Conservation (phyloP, 2,113 vertebrate species). For the Catharus minimus region DNA sequence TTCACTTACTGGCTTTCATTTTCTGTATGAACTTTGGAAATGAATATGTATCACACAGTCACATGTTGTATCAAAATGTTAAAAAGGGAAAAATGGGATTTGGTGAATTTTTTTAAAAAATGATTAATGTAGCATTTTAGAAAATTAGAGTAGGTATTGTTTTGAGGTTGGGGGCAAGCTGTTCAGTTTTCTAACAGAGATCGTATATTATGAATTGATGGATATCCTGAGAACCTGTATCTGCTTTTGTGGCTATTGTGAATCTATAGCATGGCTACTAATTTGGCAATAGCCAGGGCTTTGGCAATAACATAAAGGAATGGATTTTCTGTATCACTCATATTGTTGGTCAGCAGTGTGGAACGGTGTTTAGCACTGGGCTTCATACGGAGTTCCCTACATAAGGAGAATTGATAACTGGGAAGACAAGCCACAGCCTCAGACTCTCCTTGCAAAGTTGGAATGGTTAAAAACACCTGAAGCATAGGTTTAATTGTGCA, state of each 20-base stretch:
- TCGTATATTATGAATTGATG: neutral
- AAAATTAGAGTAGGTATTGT: neutral
- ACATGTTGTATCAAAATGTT: neutral
- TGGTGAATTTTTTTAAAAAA: neutral
- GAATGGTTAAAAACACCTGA: neutral
- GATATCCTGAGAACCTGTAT: neutral
- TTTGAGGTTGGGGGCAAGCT: neutral
- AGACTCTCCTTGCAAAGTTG: neutral
- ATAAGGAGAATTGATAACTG: neutral
- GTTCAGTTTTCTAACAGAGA: neutral
- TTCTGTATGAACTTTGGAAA: neutral
- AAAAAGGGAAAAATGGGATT: neutral
- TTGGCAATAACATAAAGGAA: neutral
- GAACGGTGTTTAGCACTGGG: neutral
- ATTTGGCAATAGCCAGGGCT: neutral
- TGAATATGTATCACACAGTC: neutral
- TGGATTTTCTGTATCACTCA: neutral
- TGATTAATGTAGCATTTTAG: neutral
- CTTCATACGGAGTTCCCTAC: fast-evolving
- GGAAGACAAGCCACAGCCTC: neutral
- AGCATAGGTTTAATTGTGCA: neutral
- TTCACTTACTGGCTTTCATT: neutral
- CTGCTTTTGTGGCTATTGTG: neutral
- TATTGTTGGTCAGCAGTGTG: neutral
- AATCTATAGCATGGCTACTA: neutral